Evolutionary conservation across 1,140 invertebrate genomes (phyloP).

Genomic region (Dendrolimus punctatus): DNA sequence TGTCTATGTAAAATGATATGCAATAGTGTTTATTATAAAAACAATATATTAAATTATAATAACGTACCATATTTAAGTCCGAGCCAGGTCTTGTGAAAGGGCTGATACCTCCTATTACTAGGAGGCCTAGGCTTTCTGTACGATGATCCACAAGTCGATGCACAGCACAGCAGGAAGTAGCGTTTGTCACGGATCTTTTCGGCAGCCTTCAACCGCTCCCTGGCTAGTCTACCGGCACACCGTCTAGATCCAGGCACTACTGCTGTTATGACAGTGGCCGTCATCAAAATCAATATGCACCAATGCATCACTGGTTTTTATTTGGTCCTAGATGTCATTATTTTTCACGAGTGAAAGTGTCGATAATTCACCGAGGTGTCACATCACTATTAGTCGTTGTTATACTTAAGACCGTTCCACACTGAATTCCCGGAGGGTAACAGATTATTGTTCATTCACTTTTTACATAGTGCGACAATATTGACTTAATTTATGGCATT

Average conservation of each 20-base stretch:
- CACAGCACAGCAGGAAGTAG: constrained; percentile 48
- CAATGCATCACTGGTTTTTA: constrained; percentile 27
- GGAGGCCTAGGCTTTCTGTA: constrained; percentile 29
- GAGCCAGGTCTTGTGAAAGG: constrained; percentile 60
- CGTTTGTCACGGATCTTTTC: constrained; percentile 59
- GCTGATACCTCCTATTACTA: constrained; percentile 46
- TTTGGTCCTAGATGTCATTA: too few species aligned
- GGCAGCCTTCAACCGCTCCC: constrained; percentile 51
- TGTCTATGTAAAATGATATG: too few species aligned
- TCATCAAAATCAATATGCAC: constrained; percentile 25
- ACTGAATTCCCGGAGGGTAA: too few species aligned
- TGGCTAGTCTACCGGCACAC: constrained; percentile 44
- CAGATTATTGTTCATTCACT: too few species aligned
- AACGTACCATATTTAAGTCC: constrained; percentile 55
- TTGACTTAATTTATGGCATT: too few species aligned
- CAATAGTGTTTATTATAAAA: too few species aligned
- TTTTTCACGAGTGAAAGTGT: too few species aligned
- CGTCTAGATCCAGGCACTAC: constrained; percentile 29
- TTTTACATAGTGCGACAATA: too few species aligned
- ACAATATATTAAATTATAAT: not conserved
- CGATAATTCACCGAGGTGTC: too few species aligned
- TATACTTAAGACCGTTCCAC: too few species aligned
- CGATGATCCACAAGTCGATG: constrained; percentile 28
- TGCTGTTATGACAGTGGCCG: constrained; percentile 14
- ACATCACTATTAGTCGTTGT: too few species aligned